Conservation (phyloP, 2,888 invertebrate species). For the Linnaemya tessellans region DNA sequence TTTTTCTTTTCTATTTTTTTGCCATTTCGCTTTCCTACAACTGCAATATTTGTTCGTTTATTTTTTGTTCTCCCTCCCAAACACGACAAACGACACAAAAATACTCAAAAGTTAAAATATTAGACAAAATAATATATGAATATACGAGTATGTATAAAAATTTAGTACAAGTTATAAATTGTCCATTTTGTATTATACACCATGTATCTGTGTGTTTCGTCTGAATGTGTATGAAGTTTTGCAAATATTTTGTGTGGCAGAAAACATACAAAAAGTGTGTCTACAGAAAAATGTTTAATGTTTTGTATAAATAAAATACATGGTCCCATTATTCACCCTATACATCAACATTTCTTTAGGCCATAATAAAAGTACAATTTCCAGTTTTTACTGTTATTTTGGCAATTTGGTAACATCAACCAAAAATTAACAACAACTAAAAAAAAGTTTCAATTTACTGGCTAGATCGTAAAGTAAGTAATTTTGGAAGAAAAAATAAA, state of each 20-base stretch:
- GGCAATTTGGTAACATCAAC: slow-evolving; percentile 28
- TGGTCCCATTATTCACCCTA: slow-evolving; percentile 52
- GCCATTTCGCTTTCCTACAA: slow-evolving; percentile 20
- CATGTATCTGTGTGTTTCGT: background rate
- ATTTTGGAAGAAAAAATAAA: background rate
- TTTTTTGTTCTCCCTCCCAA: background rate
- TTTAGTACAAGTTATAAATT: slow-evolving; percentile 61
- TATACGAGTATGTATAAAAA: slow-evolving; percentile 1
- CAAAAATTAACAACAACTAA: background rate
- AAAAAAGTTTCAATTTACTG: background rate
- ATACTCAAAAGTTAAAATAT: slow-evolving; percentile 51
- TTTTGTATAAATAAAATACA: slow-evolving; percentile 51
- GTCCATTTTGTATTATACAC: slow-evolving; percentile 24
- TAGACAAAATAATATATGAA: slow-evolving; percentile 37
- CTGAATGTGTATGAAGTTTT: slow-evolving; percentile 9
- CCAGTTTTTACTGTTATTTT: slow-evolving; percentile 35
- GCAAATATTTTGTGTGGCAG: slow-evolving; percentile 42
- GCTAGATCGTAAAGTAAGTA: background rate
- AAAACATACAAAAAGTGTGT: slow-evolving; percentile 42
- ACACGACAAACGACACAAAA: slow-evolving; percentile 52
- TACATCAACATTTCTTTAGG: slow-evolving; percentile 52
- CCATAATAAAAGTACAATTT: slow-evolving; percentile 26
- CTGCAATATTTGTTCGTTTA: slow-evolving; percentile 21
- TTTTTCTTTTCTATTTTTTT: slow-evolving; percentile 73
- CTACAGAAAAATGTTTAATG: slow-evolving; percentile 51